Conservation (phyloP, 1,140 invertebrate genomes). For the Drosophila pallidifrons region DNA sequence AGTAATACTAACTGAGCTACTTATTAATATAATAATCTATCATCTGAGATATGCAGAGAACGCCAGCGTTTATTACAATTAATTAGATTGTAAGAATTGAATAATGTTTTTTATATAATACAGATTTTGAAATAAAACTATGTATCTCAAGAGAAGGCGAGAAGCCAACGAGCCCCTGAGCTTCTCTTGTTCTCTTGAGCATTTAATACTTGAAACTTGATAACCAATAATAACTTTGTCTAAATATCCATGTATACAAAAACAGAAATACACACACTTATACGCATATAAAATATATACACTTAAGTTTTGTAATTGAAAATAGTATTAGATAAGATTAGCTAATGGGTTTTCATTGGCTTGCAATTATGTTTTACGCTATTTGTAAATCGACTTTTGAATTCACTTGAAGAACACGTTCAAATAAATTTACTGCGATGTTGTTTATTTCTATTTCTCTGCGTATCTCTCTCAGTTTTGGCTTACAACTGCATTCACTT, state of each 20-base stretch:
- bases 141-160: slow-evolving; percentile 20
- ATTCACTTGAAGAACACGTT: slow-evolving; percentile 55
- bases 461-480: slow-evolving; percentile 42
- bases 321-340: slow-evolving; percentile 4
- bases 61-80: slow-evolving; percentile 43
- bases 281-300: slow-evolving; percentile 7
- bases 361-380: slow-evolving; percentile 31
- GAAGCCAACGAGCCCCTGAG: slow-evolving; percentile 41
- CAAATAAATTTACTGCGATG: slow-evolving; percentile 45
- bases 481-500: slow-evolving; percentile 77
- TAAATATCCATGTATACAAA: slow-evolving; percentile 3
- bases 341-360: slow-evolving; percentile 46
- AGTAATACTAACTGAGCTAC: slow-evolving; percentile 21
- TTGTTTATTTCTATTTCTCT: background rate
- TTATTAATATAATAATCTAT: slow-evolving; percentile 25
- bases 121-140: slow-evolving; percentile 9
- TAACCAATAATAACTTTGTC: background rate
- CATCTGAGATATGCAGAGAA: slow-evolving; percentile 41
- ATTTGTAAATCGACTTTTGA: slow-evolving; percentile 39
- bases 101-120: slow-evolving; percentile 26
- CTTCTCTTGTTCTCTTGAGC: slow-evolving; percentile 33
- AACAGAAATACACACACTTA: background rate
- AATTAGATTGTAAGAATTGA: slow-evolving; percentile 29
- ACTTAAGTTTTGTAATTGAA: slow-evolving; percentile 12
- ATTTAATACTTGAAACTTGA: slow-evolving; percentile 5